A percentile compares a stretch with the other conserved stretches of the same genome.
Conservation (phyloP, 1,140 invertebrate genomes). For the Drosophila takahashii region DNA sequence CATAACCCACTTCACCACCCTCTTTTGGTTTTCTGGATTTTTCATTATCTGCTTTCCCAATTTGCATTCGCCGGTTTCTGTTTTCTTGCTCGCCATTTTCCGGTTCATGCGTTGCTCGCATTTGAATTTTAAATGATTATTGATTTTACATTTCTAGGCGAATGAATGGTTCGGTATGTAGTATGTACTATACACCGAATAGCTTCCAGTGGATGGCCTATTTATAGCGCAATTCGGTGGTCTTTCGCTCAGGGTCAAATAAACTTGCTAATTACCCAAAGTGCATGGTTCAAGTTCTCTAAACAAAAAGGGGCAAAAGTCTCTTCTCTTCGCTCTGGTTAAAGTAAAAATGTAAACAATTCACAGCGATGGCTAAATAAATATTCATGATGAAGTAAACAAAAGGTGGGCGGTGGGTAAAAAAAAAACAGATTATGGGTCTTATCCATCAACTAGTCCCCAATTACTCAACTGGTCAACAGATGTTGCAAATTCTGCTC, state of each 20-base stretch:
- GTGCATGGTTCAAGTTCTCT: slow-evolving; percentile 40
- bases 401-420: slow-evolving; percentile 12
- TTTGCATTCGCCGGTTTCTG: slow-evolving; percentile 70
- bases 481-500: slow-evolving; percentile 33
- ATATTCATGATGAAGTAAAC: slow-evolving; percentile 34
- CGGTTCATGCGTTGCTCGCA: slow-evolving; percentile 75
- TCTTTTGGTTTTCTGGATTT: slow-evolving; percentile 14
- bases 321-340: neutral
- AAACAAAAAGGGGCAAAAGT: slow-evolving; percentile 2
- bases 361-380: slow-evolving; percentile 27
- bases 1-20: slow-evolving; percentile 3
- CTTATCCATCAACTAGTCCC: slow-evolving; percentile 17
- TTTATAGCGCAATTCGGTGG: slow-evolving; percentile 34
- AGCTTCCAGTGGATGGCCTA: slow-evolving; percentile 37
- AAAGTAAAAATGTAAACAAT: slow-evolving; percentile 32
- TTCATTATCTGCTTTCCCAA: slow-evolving; percentile 82
- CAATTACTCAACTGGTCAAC: slow-evolving; percentile 45
- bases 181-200: slow-evolving; percentile 16
- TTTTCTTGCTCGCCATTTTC: slow-evolving; percentile 68
- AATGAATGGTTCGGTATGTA: slow-evolving; percentile 2
- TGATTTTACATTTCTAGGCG: slow-evolving; percentile 56
- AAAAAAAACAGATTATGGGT: slow-evolving; percentile 10
- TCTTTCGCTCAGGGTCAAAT: slow-evolving; percentile 37
- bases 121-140: slow-evolving; percentile 82
- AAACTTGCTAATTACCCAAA: slow-evolving; percentile 45